These are phyloP conservation scores for Celastrina argiolus DNA, from an alignment of 2,888 invertebrate genomes.

Conservation along the genomic window DNA sequence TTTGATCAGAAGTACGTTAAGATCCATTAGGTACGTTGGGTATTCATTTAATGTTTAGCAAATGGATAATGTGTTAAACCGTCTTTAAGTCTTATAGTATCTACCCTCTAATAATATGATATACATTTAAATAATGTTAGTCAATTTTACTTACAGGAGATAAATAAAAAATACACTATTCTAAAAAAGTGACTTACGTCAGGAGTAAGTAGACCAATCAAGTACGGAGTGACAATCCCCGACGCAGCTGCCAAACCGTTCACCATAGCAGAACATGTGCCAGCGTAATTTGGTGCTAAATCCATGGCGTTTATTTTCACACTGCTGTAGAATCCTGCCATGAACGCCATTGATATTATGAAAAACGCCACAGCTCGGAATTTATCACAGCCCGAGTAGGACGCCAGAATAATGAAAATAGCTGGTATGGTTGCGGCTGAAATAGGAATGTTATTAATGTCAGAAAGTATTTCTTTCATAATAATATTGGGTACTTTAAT, in stretches of 20 bases:
- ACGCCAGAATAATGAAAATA: slow-evolving; percentile 79
- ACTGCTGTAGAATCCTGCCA: slow-evolving; percentile 84
- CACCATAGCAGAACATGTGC: slow-evolving; percentile 80
- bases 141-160: too few species aligned
- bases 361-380: slow-evolving; percentile 71
- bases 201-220: slow-evolving; percentile 78
- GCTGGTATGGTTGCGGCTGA: slow-evolving; percentile 81
- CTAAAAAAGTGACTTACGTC: slow-evolving; percentile 63
- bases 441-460: slow-evolving; percentile 37
- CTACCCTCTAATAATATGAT: too few species aligned
- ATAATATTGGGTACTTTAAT: too few species aligned
- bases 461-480: neutral
- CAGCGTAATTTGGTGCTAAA: slow-evolving; percentile 80
- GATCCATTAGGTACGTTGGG: too few species aligned
- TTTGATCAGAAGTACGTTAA: too few species aligned
- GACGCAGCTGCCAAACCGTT: slow-evolving; percentile 80
- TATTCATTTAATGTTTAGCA: too few species aligned
- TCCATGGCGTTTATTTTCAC: slow-evolving; percentile 82
- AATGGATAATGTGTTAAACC: too few species aligned
- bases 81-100: too few species aligned
- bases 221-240: slow-evolving; percentile 79
- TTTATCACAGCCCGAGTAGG: slow-evolving; percentile 79
- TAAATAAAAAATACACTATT: neutral
- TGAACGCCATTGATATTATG: slow-evolving; percentile 80
- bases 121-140: too few species aligned